Evolutionary conservation across 2,888 invertebrate species (phyloP), one percentile per base, ranked within the genome.

Genomic region (Cecidostiba fungosa): DNA sequence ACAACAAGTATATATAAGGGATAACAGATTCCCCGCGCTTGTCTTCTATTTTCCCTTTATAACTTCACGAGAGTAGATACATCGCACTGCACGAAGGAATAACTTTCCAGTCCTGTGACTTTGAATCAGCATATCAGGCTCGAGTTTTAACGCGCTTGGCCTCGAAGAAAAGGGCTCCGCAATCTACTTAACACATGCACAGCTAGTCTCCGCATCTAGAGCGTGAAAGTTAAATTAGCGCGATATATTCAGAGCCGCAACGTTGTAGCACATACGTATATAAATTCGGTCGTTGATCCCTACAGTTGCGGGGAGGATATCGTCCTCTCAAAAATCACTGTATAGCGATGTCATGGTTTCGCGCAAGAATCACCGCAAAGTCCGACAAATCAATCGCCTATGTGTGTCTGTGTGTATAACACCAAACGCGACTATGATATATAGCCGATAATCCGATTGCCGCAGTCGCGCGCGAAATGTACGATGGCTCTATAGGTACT

Each of bases 401-500:
- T 12, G 29, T 23, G 54, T 23, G 47, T 50, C 6, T 19, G 12
- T 6, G 26, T 50, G 5, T 50, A n/a, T 43, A 43, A 43, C n/a
- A 59, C 6, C 36, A 6, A 70, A 39, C 36, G 54, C 32, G 74
- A 1, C 6, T 16, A 8, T 32, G 39, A 36, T 39, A 66, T 77
- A 66, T 32, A 77, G 19, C 23, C 59, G 83, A 77, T 83, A 83
- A 83, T 83, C 78, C 77, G 77, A 83, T 83, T 78, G 83, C 70
- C 72, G 32, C 26, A 14, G 14, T 50, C 26, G 47, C 36, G 36
- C n/a, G 32, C 29, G 70, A 39, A 36, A 70, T 59, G n/a, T n/a
- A 59, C 54, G 19, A 59, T 59, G n/a, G 16, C 50, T 50, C 19
- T 39, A 1, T 39, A n/a, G n/a, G n/a, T n/a, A n/a, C 39, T 39